Evolutionary conservation across 2,113 vertebrate species (phyloP), one percentile per base, ranked within the genome.

Genomic region (Notarius lentiginosus): DNA sequence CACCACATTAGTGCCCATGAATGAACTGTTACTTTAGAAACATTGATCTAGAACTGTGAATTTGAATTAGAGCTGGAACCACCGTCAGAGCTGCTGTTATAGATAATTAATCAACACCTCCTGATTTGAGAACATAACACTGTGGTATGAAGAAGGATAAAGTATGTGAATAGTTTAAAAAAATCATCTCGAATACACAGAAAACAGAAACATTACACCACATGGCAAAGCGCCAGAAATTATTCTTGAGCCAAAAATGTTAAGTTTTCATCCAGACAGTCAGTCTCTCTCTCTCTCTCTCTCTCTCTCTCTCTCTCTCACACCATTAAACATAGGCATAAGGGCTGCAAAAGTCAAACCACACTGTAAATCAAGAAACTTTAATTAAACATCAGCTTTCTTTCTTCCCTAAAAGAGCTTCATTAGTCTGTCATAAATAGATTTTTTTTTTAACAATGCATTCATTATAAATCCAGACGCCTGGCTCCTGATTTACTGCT

Each of bases 381-480:
- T 80, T 80, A 80, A 79, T 79, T 58, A 41, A 79, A 30, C 79
- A 80, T 58, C 79, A 80, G 79, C 55, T 60, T 80, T 80, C 55
- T 60, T 18, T 60, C 56, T 80, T 80, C 56, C 79, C 60, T 11
- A 49, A 2, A 7, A 18, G 79, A 5, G 77, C 79, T 56, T 80
- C 55, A 80, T 80, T 80, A 80, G 55, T 41, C 34, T 22, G 79
- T 80, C 55, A 80, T 80, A 60, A 80, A 60, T 80, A 60, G 55
- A 34, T 60, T 77, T 77, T 77, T 77, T 41, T 41, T 41, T 41
- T 41, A 41, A 77, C 24, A 24, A 27, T 4, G 14, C 49, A 17
- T 77, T 53, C 75, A 27, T 77, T 77, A 77, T 6, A 27, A 27
- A 77, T 9, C 12, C 75, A 77, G 75, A 55, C 49, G 24, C 49